Evolutionary conservation across 2,113 vertebrate genomes (phyloP).

Genomic region (Mirounga angustirostris): DNA sequence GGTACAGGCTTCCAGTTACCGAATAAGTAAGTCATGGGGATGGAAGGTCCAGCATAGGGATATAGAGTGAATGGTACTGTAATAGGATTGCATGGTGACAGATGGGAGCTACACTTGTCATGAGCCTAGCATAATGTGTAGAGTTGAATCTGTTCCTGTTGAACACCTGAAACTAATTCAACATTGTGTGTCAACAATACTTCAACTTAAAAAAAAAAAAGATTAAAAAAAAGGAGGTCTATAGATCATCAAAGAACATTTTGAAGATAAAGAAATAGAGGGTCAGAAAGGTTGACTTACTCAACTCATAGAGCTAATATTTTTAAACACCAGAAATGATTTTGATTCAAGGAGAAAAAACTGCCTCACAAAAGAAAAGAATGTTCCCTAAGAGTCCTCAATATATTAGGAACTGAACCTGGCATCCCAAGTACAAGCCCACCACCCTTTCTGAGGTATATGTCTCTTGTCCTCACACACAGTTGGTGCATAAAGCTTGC

Average conservation of each 20-base stretch:
- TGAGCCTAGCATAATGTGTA: not conserved
- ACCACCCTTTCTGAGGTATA: not conserved
- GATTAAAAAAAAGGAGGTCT: not conserved
- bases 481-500: not conserved
- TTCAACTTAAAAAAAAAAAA: not conserved
- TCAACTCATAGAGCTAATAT: not conserved
- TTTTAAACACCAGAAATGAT: constrained; percentile 7
- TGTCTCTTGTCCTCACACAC: not conserved
- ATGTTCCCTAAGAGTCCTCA: not conserved
- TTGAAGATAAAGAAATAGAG: not conserved
- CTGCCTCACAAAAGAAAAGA: not conserved
- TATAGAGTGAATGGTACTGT: not conserved
- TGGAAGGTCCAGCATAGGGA: not conserved
- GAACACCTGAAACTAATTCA: not conserved
- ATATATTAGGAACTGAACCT: not conserved
- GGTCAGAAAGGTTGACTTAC: not conserved
- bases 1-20: not conserved
- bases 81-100: not conserved
- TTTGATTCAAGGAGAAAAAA: not conserved
- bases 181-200: not conserved
- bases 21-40: not conserved
- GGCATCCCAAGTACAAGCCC: not conserved
- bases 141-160: not conserved
- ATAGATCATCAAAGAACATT: not conserved
- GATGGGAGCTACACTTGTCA: not conserved